These are phyloP conservation scores for Acleris literana DNA, from an alignment of 2,888 invertebrate genomes.

Conservation along the genomic window DNA sequence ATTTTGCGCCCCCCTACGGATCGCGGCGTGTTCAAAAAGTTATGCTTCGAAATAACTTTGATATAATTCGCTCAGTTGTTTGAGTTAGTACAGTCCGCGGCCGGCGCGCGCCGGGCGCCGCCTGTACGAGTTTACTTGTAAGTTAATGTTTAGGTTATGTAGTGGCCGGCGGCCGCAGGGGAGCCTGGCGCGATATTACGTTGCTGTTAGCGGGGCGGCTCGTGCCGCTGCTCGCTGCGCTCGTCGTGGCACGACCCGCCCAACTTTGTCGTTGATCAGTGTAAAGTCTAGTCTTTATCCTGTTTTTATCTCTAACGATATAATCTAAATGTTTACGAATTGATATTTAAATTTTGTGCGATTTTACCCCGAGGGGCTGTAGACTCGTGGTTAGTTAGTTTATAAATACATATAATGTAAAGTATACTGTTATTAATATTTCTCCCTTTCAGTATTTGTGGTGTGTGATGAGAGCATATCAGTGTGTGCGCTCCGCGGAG, in stretches of 20 bases:
- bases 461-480: conserved; percentile 59
- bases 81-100: conserved; percentile 37
- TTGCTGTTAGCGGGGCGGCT: conserved; percentile 57
- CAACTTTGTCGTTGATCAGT: conserved; percentile 81
- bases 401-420: conserved; percentile 80
- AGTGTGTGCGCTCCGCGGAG: conserved; percentile 47
- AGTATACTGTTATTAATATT: conserved; percentile 79
- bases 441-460: conserved; percentile 82
- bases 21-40: conserved; percentile 48
- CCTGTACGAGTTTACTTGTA: conserved; percentile 37
- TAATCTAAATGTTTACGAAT: conserved; percentile 77
- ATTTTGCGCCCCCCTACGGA: conserved; percentile 57
- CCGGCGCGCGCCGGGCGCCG: conserved; percentile 34
- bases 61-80: conserved; percentile 53
- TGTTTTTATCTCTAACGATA: conserved; percentile 80
- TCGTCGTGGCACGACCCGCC: neutral
- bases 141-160: conserved; percentile 40
- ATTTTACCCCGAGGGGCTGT: conserved; percentile 68
- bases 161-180: conserved; percentile 50
- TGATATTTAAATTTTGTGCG: conserved; percentile 78
- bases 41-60: conserved; percentile 52
- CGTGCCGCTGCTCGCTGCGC: conserved; percentile 1
- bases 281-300: conserved; percentile 84
- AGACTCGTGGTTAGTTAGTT: conserved; percentile 80
- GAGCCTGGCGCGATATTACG: conserved; percentile 60